Conservation (phyloP, 2,888 invertebrate genomes). For the Ditylenchus weischeri region DNA sequence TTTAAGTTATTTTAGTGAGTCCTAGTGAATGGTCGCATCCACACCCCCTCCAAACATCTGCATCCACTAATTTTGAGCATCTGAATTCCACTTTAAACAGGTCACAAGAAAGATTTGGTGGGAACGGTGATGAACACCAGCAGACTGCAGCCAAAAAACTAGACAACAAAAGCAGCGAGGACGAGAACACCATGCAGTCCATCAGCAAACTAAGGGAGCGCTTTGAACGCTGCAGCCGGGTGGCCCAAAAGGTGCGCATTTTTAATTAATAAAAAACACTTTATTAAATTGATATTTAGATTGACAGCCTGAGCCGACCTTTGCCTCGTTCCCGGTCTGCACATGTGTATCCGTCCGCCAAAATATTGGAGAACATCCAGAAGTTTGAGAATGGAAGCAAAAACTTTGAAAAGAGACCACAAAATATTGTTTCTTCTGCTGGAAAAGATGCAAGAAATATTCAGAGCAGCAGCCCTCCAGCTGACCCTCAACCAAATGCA, state of each 20-base stretch:
- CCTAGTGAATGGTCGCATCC: neutral
- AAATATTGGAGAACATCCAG: neutral
- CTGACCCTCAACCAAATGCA: neutral
- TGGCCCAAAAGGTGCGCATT: neutral
- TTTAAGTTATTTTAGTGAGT: too few relatives aligned
- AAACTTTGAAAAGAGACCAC: neutral
- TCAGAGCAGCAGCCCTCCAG: constrained; percentile 7
- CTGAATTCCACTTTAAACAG: neutral
- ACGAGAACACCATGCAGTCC: neutral
- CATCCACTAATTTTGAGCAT: neutral
- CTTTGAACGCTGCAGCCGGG: constrained; percentile 11
- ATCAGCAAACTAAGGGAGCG: constrained; percentile 9
- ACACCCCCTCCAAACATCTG: neutral
- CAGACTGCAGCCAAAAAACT: too few relatives aligned
- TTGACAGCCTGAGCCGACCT: neutral
- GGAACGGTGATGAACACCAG: too few relatives aligned
- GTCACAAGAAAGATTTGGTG: neutral
- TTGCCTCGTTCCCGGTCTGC: neutral
- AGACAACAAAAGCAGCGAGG: neutral
- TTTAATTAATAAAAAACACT: too few relatives aligned
- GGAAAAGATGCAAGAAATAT: neutral
- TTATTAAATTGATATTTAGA: too few relatives aligned
- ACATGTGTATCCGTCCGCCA: neutral
- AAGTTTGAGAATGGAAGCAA: too few relatives aligned
- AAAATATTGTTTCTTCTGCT: neutral